A percentile compares a stretch with the other conserved stretches of the same genome.
Evolutionary conservation across 2,888 invertebrate species (phyloP).

Genomic region (Tetranychus piercei): DNA sequence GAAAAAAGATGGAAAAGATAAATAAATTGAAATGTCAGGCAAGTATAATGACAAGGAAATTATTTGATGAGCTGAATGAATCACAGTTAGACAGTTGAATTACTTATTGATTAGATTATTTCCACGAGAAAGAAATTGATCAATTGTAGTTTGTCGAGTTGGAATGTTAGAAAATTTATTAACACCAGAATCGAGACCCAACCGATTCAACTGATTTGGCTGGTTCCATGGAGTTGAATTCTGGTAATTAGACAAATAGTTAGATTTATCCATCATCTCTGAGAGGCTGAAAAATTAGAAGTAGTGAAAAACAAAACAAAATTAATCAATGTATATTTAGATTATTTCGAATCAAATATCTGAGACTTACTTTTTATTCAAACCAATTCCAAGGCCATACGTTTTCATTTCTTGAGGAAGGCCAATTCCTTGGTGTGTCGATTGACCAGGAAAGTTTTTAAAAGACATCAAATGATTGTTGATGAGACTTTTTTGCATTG

Average conservation of each 20-base stretch:
- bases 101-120: neutral
- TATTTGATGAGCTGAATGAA: neutral
- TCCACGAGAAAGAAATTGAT: neutral
- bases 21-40: neutral
- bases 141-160: neutral
- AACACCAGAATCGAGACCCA: too few species aligned
- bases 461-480: neutral
- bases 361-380: too few species aligned
- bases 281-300: too few species aligned
- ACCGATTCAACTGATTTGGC: neutral
- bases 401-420: too few species aligned
- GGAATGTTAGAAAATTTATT: too few species aligned
- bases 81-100: neutral
- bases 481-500: neutral
- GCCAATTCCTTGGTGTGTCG: too few species aligned
- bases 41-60: neutral
- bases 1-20: neutral
- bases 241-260: too few species aligned
- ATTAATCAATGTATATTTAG: too few species aligned
- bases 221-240: neutral
- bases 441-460: neutral
- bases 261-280: too few species aligned
- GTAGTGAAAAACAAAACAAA: too few species aligned
- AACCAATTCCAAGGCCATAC: too few species aligned
- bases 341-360: too few species aligned